Conservation (phyloP, 2,888 invertebrate species). For the Strigamia crassipes region DNA sequence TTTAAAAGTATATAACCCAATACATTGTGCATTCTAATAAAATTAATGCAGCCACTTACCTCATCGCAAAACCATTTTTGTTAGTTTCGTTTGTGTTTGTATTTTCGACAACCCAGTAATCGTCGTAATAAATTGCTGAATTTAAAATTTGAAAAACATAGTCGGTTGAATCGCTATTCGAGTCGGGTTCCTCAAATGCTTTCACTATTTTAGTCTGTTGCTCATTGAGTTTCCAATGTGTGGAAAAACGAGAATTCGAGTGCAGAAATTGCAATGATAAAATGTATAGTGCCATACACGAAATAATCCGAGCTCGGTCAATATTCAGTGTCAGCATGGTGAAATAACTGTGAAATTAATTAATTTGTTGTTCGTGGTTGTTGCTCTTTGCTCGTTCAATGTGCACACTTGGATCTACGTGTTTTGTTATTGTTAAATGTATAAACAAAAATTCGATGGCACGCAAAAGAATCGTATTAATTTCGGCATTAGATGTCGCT, state of each 20-base stretch:
- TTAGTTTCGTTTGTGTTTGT: background rate
- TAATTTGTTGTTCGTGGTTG: background rate
- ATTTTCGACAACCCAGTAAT: background rate
- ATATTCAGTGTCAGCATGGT: background rate
- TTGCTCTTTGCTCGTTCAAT: background rate
- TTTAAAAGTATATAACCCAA: too few species aligned
- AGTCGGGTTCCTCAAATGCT: background rate
- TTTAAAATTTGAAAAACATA: constrained; percentile 28
- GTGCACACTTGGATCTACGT: too few species aligned
- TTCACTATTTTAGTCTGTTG: background rate
- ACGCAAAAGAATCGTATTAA: background rate
- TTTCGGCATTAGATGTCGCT: background rate
- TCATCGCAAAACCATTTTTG: background rate
- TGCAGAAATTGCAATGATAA: background rate
- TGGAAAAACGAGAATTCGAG: constrained; percentile 1
- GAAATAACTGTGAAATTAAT: background rate
- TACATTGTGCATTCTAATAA: background rate
- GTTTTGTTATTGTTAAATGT: background rate
- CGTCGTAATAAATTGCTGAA: background rate
- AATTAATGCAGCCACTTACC: background rate
- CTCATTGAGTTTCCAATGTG: background rate
- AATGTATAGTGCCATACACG: background rate
- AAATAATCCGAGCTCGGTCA: background rate
- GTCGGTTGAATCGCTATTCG: background rate
- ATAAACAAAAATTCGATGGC: background rate